These are phyloP conservation scores for Lota lota DNA, from an alignment of 2,113 vertebrate genomes.

Conservation along the genomic window DNA sequence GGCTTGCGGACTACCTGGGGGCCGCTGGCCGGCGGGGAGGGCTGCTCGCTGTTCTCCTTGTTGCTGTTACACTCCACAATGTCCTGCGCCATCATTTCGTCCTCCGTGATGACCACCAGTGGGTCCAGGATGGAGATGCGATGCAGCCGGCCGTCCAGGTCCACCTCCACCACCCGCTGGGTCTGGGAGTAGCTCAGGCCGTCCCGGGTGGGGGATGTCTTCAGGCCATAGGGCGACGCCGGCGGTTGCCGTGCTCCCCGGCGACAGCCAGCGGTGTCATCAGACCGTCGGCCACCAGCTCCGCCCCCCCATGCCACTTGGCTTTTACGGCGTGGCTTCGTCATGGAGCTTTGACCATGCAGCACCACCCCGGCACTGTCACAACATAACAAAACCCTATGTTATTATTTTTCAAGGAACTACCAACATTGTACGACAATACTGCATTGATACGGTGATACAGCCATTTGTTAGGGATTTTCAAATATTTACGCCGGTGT, in stretches of 20 bases:
- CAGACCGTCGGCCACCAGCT: slow-evolving; percentile 64
- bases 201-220: slow-evolving; percentile 86
- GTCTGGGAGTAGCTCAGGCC: slow-evolving; percentile 91
- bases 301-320: slow-evolving; percentile 66
- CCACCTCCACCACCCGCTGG: slow-evolving; percentile 94
- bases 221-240: slow-evolving; percentile 87
- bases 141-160: slow-evolving; percentile 93
- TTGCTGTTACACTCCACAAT: slow-evolving; percentile 97
- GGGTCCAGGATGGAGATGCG: slow-evolving; percentile 94
- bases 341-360: slow-evolving; percentile 78
- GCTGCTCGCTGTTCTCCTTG: slow-evolving; percentile 95
- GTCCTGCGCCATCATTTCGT: slow-evolving; percentile 94
- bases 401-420: neutral
- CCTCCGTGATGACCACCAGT: slow-evolving; percentile 92
- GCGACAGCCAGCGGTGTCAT: slow-evolving; percentile 65
- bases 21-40: slow-evolving; percentile 76
- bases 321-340: slow-evolving; percentile 87
- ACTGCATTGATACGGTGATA: neutral
- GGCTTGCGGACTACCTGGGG: slow-evolving; percentile 79
- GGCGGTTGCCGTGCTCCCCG: slow-evolving; percentile 76
- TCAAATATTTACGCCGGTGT: neutral
- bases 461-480: neutral
- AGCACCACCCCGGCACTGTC: slow-evolving; percentile 43
- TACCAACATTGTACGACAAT: neutral
- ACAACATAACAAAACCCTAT: slow-evolving; percentile 17